Evolutionary conservation across 2,888 invertebrate genomes (phyloP).

Genomic region (Sialis fuliginosa): DNA sequence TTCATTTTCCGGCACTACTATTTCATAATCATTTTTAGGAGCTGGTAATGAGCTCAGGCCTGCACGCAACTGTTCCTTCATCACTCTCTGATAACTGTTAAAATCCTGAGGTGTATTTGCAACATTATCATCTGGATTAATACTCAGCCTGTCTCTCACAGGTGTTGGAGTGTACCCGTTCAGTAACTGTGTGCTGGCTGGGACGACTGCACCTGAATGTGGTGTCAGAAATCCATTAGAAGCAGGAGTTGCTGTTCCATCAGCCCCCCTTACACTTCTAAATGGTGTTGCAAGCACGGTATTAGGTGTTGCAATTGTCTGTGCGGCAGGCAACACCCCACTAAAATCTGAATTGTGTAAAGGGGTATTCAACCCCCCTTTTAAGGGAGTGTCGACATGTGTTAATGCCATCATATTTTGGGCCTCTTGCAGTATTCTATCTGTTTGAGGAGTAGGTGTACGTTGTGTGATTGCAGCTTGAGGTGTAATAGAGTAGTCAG

Average conservation of each 20-base stretch:
- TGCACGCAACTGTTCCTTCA: conserved; percentile 55
- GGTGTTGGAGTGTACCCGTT: conserved; percentile 48
- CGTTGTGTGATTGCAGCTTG: conserved; percentile 54
- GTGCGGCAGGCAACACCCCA: conserved; percentile 58
- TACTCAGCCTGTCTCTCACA: conserved; percentile 82
- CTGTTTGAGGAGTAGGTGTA: conserved; percentile 71
- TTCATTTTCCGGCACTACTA: conserved; percentile 79
- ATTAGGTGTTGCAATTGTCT: conserved; percentile 66
- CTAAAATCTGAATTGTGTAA: conserved; percentile 78
- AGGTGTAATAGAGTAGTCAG: conserved; percentile 75
- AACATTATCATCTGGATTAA: conserved; percentile 74
- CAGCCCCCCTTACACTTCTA: conserved; percentile 48
- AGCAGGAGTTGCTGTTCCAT: conserved; percentile 37
- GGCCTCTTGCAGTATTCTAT: conserved; percentile 81
- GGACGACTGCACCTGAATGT: conserved; percentile 29
- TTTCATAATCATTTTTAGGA: conserved; percentile 96
- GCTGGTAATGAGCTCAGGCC: conserved; percentile 68
- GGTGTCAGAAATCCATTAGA: conserved; percentile 41
- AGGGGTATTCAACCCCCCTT: conserved; percentile 90
- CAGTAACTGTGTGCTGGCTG: conserved; percentile 15
- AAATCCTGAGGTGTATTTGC: conserved; percentile 53
- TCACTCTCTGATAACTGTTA: conserved; percentile 47
- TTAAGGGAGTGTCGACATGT: conserved; percentile 93
- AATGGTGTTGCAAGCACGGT: conserved; percentile 81
- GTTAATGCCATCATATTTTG: conserved; percentile 97